A percentile compares a stretch with the other conserved stretches of the same genome.
These are phyloP conservation scores for Taeniopygia guttata DNA, from an alignment of 2,797 vertebrate species.

Conservation along the genomic window DNA sequence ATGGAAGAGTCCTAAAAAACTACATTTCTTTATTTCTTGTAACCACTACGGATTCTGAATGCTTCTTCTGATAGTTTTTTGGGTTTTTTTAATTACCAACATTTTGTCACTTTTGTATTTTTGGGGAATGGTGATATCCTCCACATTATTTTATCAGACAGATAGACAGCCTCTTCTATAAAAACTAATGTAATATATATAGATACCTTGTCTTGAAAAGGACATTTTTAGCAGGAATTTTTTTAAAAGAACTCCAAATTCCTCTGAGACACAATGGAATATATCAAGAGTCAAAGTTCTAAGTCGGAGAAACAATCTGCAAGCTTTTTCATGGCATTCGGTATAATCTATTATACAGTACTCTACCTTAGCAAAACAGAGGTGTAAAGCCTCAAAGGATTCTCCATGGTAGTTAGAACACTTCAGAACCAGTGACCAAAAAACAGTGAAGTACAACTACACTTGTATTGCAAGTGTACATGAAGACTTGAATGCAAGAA, in stretches of 20 bases:
- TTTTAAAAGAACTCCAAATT: background rate
- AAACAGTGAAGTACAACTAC: background rate
- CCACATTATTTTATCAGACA: background rate
- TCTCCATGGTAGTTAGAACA: background rate
- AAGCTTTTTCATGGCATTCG: background rate
- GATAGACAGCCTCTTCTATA: background rate
- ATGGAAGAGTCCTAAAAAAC: background rate
- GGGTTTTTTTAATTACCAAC: background rate
- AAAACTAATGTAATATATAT: background rate
- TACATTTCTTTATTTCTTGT: background rate
- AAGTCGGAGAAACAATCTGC: background rate
- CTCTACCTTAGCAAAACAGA: background rate
- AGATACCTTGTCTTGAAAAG: background rate
- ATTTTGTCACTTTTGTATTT: background rate
- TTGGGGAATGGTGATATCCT: background rate
- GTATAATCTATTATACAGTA: accelerated
- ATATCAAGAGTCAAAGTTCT: background rate
- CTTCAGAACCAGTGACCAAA: background rate
- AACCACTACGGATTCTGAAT: background rate
- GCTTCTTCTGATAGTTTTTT: background rate
- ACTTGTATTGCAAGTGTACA: background rate
- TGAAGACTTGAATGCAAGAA: too few relatives aligned
- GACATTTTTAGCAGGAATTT: background rate
- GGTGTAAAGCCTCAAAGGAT: background rate
- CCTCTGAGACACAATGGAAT: background rate